phyloP scores from a whole-genome alignment of 2,797 vertebrate genomes.

The Eospalax fontanierii region DNA sequence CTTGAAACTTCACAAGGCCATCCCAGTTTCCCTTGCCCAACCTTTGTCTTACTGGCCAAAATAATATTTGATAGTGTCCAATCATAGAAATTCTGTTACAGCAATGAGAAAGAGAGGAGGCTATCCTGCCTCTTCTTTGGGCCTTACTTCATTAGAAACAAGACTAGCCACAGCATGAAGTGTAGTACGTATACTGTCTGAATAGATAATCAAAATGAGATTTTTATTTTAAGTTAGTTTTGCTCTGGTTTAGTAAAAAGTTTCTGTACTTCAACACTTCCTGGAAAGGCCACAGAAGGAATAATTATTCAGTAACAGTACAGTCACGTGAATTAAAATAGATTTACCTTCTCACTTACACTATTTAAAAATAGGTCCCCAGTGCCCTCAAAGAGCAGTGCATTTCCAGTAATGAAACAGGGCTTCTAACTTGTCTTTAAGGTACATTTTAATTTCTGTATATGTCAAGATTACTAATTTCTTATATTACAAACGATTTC shows the following conservation, averaged over 20 bases:
- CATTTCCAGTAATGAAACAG: not conserved
- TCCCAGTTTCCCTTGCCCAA: too few relatives aligned
- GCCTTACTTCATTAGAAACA: not conserved
- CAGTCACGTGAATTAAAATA: not conserved
- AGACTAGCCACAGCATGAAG: not conserved
- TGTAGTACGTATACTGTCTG: not conserved
- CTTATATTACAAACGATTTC: not conserved
- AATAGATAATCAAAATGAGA: not conserved
- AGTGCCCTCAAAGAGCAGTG: not conserved
- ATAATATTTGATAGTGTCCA: not conserved
- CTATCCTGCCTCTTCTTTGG: not conserved
- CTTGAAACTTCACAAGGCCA: rapidly evolving
- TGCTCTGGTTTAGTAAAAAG: not conserved
- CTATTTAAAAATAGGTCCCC: not conserved
- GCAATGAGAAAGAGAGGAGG: not conserved
- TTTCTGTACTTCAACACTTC: not conserved
- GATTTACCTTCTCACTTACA: not conserved
- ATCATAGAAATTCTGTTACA: not conserved
- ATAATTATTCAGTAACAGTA: not conserved
- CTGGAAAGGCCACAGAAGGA: not conserved
- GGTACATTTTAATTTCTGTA: conserved; percentile 21
- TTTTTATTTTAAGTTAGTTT: not conserved
- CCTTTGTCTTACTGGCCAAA: not conserved
- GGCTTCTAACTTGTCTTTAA: not conserved
- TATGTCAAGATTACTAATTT: not conserved